Percentiles rank a stretch among this genome's conserved stretches.
These are phyloP conservation scores for Poeciliopsis retropinna DNA, from an alignment of 2,113 vertebrate genomes.

Conservation along the genomic window DNA sequence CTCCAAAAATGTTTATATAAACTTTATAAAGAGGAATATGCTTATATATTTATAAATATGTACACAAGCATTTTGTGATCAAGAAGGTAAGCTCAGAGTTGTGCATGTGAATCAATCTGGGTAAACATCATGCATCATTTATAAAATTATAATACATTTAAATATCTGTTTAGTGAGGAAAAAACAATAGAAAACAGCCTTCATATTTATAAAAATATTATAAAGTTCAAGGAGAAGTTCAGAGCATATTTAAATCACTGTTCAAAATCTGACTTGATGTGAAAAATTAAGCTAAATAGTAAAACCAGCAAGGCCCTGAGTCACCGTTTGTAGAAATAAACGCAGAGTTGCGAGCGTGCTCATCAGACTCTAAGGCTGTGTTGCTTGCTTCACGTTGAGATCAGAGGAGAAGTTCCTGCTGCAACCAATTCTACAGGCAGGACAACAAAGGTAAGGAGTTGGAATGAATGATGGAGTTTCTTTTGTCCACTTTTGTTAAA, in stretches of 20 bases:
- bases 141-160: constrained; percentile 35
- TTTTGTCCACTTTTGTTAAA: constrained; percentile 19
- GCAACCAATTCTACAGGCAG: not conserved
- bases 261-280: no score
- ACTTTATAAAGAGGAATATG: constrained; percentile 48
- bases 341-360: constrained; percentile 15
- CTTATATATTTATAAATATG: constrained; percentile 4
- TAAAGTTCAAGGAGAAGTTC: constrained; percentile 39
- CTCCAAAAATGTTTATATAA: constrained; percentile 45
- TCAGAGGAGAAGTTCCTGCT: constrained; percentile 4
- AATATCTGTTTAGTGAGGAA: constrained; percentile 22
- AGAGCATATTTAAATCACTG: not conserved
- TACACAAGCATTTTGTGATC: constrained; percentile 44
- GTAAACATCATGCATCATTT: constrained; percentile 39
- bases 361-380: constrained; percentile 17
- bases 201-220: constrained; percentile 38
- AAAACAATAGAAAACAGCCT: constrained; percentile 45
- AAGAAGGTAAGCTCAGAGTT: constrained; percentile 43
- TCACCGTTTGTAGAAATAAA: constrained; percentile 16
- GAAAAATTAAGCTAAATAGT: constrained; percentile 23
- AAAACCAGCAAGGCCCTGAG: constrained; percentile 42
- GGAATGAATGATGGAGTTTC: not conserved
- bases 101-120: constrained; percentile 60
- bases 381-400: constrained; percentile 2
- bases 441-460: not conserved